These are phyloP conservation scores for Coracias cyanogaster DNA, from an alignment of 2,797 vertebrate species.

Conservation along the genomic window DNA sequence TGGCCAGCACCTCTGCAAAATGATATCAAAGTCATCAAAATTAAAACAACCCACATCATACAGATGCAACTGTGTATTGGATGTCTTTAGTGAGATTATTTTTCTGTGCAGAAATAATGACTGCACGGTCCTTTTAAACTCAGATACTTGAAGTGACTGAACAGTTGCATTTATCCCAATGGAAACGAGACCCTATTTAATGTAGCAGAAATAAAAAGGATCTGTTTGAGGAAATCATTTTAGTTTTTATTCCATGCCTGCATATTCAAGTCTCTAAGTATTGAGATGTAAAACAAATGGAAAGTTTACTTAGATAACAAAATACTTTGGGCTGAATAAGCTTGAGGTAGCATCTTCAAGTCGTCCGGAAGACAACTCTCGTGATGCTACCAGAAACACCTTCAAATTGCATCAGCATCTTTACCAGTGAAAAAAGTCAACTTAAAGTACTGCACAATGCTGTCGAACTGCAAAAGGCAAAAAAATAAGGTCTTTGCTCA, in stretches of 20 bases:
- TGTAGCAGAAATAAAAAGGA: neutral
- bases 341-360: neutral
- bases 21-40: neutral
- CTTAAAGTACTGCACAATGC: neutral
- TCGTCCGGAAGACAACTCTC: neutral
- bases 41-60: neutral
- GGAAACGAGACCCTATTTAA: neutral
- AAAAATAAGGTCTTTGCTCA: accelerated
- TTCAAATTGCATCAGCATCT: accelerated
- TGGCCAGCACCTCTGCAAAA: constrained; percentile 92
- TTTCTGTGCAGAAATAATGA: neutral
- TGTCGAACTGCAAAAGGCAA: too few species aligned
- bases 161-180: neutral
- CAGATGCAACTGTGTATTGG: accelerated
- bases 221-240: neutral
- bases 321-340: neutral
- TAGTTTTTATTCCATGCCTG: neutral
- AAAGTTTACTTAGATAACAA: neutral
- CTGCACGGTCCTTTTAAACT: neutral
- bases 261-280: accelerated
- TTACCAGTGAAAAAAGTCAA: accelerated
- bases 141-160: neutral
- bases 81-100: neutral
- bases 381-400: neutral
- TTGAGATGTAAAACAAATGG: accelerated